These are phyloP conservation scores for Gobio occitaniae DNA, from an alignment of 2,797 vertebrate genomes.

Conservation along the genomic window DNA sequence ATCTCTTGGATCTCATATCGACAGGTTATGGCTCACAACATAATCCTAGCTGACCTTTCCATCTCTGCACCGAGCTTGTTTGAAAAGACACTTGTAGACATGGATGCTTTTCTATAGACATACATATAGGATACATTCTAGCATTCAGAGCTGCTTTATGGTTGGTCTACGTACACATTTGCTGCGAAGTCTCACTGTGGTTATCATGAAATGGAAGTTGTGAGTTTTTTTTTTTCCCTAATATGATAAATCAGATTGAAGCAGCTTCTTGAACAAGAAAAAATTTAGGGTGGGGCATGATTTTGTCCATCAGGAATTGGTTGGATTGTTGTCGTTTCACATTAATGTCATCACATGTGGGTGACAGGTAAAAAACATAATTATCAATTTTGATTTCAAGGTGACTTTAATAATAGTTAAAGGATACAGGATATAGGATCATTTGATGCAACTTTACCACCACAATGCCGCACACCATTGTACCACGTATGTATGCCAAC, in stretches of 20 bases:
- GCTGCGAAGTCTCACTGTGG: not conserved
- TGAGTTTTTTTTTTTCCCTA: not conserved
- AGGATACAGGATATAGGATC: too few species aligned
- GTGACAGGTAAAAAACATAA: not conserved
- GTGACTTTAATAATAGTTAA: too few species aligned
- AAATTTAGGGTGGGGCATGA: not conserved
- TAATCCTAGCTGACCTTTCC: slow-evolving; percentile 26
- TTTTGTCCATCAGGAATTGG: not conserved
- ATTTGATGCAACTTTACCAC: not conserved
- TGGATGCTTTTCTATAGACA: not conserved
- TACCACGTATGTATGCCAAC: not conserved
- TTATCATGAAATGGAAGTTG: not conserved
- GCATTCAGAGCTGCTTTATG: not conserved
- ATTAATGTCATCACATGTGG: not conserved
- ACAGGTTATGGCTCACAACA: slow-evolving; percentile 30
- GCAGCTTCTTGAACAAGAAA: not conserved
- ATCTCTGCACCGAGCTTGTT: slow-evolving; percentile 25
- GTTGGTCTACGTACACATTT: not conserved
- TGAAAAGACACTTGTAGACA: slow-evolving; percentile 15
- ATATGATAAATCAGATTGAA: not conserved
- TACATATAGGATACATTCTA: not conserved
- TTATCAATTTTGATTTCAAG: not conserved
- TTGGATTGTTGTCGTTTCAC: not conserved
- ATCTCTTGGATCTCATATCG: slow-evolving; percentile 22
- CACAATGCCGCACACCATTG: not conserved